Evolutionary conservation across 2,888 invertebrate genomes (phyloP).

Genomic region (Cotesia congregata): DNA sequence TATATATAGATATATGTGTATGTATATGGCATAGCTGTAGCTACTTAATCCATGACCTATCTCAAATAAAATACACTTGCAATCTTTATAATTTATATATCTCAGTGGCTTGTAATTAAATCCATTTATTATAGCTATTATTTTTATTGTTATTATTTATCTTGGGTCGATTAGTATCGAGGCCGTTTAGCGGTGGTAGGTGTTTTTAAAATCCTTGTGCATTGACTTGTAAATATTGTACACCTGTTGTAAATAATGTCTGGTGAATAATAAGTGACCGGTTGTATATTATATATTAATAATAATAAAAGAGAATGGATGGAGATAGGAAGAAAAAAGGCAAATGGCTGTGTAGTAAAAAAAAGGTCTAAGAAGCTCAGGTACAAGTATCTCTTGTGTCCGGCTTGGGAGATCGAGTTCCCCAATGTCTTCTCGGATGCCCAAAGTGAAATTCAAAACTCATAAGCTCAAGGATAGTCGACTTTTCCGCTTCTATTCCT

Average conservation of each 20-base stretch:
- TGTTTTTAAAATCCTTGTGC: background rate
- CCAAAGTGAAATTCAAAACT: conserved; percentile 66
- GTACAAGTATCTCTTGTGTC: conserved; percentile 65
- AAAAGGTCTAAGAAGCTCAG: conserved; percentile 66
- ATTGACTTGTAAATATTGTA: background rate
- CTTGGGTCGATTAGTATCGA: background rate
- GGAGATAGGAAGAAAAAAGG: conserved; percentile 28
- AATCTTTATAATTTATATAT: conserved; percentile 28
- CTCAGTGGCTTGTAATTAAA: background rate
- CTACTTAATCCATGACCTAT: conserved; percentile 55
- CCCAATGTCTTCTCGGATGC: conserved; percentile 67
- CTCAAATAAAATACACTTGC: conserved; percentile 53
- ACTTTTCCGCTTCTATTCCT: conserved; percentile 61
- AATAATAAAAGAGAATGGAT: background rate
- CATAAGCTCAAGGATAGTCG: conserved; percentile 59
- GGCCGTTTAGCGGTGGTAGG: background rate
- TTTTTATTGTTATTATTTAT: background rate
- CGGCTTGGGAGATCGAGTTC: conserved; percentile 69
- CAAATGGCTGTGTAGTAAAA: conserved; percentile 46
- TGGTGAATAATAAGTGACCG: background rate
- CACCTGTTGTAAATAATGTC: conserved; percentile 1
- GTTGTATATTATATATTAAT: background rate
- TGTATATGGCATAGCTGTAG: conserved; percentile 30
- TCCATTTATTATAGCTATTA: background rate
- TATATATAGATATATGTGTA: too few species aligned